Base-by-base conservation (phyloP, 2,113 vertebrate genomes). In the Turdus rufiventris region DNA sequence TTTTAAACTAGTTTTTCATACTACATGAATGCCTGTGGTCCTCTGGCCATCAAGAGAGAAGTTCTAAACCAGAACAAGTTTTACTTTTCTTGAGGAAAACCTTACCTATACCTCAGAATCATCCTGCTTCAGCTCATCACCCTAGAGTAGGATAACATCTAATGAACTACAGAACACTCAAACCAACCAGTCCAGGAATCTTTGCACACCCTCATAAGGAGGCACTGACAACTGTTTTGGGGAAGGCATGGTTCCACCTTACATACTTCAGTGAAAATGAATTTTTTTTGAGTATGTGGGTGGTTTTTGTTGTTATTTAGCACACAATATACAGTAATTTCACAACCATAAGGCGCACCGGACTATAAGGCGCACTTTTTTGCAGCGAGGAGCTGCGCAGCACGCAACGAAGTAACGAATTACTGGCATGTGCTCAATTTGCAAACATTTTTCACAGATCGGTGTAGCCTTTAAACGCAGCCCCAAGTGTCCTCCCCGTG, bases 211-310 rank as follows among this genome's bases (percentile, higher is more conserved):
- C 40, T 38, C 72, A 18, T 26, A 6, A n/a, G 50, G 40, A 85
- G 29, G 36, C 29, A 88, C 19, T 28, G 28, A 28, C 26, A 68
- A 40, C 57, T 19, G 5, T 48, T 62, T 18, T 31, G 42, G 34
- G 43, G 14, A 79, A 72, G n/a, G 42, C 8, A 24, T 13, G 23
- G 29, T 34, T 31, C 1, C 1, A 31, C 1, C 0, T 54, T 28
- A 53, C 14, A 51, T 12, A 12, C 16, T 26, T 76, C 33, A 54
- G 12, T 36, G 73, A 73, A n/a, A 86, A 47, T 0, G 1, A 74
- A 29, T 18, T 43, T 24, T 47, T 42, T 36, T 12, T 2, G 43
- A 34, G 17, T 8, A 28, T 36, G 45, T 28, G 3, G 6, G 20
- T 1, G 14, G 6, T 53, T 29, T 12, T 18, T 10, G 5, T 42